Percentiles rank a stretch among this genome's conserved stretches.
Conservation (phyloP, 2,113 vertebrate species). For the Burhinus oedicnemus region DNA sequence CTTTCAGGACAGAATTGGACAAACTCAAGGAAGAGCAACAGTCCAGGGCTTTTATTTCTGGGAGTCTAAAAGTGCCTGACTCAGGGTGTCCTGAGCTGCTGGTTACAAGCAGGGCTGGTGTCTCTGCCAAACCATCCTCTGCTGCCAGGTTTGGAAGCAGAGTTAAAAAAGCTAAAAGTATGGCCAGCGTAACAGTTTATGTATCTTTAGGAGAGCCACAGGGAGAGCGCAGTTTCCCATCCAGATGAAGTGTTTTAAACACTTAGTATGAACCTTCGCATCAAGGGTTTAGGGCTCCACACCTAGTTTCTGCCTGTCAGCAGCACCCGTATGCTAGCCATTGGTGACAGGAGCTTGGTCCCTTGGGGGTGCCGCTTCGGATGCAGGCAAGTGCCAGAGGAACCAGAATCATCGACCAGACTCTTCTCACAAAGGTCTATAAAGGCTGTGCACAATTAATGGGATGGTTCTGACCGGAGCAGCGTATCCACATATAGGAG, state of each 20-base stretch:
- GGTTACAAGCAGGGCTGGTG: neutral
- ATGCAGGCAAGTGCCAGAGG: neutral
- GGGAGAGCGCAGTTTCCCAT: neutral
- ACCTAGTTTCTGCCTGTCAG: neutral
- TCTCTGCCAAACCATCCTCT: neutral
- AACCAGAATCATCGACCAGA: accelerated
- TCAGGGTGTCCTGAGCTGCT: neutral
- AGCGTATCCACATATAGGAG: neutral
- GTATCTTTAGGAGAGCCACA: neutral
- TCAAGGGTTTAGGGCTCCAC: neutral
- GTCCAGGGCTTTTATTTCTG: neutral
- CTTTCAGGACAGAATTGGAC: neutral
- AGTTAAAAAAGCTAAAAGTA: neutral
- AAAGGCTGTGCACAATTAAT: accelerated
- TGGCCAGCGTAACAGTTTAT: no score
- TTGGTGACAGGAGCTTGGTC: neutral
- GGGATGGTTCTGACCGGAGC: neutral
- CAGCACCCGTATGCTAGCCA: accelerated
- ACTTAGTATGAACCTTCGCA: neutral
- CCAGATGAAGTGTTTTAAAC: neutral
- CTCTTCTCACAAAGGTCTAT: neutral
- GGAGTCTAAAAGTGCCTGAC: neutral
- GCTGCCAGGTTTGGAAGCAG: neutral
- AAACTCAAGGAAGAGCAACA: neutral
- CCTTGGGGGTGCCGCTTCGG: neutral